phyloP scores from a whole-genome alignment of 35 echinoderm and acorn worm species.

The Heliocidaris erythrogramma region DNA sequence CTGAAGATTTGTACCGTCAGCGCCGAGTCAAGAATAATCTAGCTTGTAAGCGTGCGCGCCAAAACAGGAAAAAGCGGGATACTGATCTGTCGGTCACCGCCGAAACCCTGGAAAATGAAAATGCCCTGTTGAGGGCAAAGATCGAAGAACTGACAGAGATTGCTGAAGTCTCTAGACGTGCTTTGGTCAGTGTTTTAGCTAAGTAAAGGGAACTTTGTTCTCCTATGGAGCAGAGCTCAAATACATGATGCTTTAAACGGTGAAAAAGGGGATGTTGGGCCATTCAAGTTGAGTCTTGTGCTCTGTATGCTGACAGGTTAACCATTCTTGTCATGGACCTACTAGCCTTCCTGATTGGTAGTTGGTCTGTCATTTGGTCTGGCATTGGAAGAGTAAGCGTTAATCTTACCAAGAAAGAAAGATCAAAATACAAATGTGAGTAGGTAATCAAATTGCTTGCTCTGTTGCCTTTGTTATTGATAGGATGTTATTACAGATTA shows the following conservation, averaged over 20 bases:
- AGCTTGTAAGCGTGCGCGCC: constrained; percentile 28
- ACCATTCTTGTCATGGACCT: not conserved
- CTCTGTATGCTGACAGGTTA: not conserved
- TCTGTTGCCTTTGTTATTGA: not conserved
- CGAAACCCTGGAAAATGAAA: not conserved
- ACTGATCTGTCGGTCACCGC: not conserved
- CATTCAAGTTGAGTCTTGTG: not conserved
- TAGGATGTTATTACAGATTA: not conserved
- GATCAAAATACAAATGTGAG: not conserved
- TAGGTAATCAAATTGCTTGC: not conserved
- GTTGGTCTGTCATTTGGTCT: not conserved
- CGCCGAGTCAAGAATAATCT: constrained; percentile 31
- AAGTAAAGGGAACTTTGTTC: constrained; percentile 26
- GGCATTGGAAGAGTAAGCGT: not conserved
- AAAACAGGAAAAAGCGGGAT: constrained; percentile 36
- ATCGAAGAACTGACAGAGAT: constrained; percentile 45
- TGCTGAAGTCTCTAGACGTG: constrained; percentile 7
- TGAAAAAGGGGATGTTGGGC: not conserved
- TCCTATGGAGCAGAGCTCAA: constrained; percentile 21
- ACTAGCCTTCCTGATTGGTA: not conserved
- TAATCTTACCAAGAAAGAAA: not conserved
- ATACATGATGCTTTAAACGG: not conserved
- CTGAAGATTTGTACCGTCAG: not conserved
- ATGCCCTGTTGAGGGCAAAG: not conserved
- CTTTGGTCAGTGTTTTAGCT: constrained; percentile 25